Conservation (phyloP, 2,797 vertebrate genomes). For the Synaphobranchus kaupii region DNA sequence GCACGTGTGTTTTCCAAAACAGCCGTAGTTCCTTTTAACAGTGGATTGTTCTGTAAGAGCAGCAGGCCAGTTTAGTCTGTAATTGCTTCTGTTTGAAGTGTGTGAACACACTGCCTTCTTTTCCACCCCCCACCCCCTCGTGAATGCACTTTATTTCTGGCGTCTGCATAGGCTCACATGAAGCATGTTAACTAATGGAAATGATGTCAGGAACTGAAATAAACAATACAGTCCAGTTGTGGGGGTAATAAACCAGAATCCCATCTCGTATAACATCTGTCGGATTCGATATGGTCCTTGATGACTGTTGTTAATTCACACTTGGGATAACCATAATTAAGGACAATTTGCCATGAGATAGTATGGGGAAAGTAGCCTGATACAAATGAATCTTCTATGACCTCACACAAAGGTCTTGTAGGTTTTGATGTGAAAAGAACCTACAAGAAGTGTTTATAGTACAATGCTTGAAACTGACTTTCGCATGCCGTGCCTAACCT, state of each 20-base stretch:
- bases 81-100: slow-evolving; percentile 33
- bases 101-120: slow-evolving; percentile 11
- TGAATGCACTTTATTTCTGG: not conserved
- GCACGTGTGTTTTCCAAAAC: slow-evolving; percentile 18
- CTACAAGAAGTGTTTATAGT: too few species aligned
- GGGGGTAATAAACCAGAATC: not conserved
- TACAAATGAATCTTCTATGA: slow-evolving; percentile 1
- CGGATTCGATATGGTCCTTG: not conserved
- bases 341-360: slow-evolving; percentile 14
- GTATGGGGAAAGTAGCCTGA: not conserved
- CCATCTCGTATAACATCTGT: slow-evolving; percentile 18
- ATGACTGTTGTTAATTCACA: slow-evolving; percentile 13
- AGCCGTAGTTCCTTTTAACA: not conserved
- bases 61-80: slow-evolving; percentile 25
- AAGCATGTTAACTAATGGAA: slow-evolving; percentile 33
- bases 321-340: not conserved
- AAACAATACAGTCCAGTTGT: slow-evolving; percentile 28
- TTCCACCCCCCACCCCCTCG: not conserved
- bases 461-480: too few species aligned
- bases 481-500: too few species aligned
- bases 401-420: not conserved
- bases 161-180: slow-evolving; percentile 29
- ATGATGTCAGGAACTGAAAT: slow-evolving; percentile 33
- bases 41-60: slow-evolving; percentile 20
- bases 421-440: not conserved